Base-by-base conservation (phyloP, 92 coral and sea anemone genomes). In the Phenganax stokvisi region DNA sequence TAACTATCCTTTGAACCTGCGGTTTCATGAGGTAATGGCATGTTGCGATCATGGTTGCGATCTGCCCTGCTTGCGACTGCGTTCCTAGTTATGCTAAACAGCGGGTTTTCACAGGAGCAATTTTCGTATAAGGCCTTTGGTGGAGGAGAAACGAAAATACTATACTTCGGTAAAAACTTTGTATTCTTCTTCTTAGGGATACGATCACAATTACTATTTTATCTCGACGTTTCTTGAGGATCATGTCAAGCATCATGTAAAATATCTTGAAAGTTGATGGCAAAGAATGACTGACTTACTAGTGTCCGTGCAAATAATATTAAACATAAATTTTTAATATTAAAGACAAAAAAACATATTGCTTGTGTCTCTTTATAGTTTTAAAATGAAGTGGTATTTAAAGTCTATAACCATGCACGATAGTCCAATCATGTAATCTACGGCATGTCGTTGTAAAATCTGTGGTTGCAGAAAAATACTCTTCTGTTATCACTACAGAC, bases 201-300 rank as follows among this genome's bases (percentile, higher is more conserved):
- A 94, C 56, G 97, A 94, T 68, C 98, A 94, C 76, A 84, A 89
- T 58, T 91, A 91, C 81, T 90, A 87, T 79, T 94, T 91, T 75
- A 89, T 94, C 60, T 72, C 97, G 16, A 73, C 98, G 51, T 94
- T 94, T 68, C 85, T 94, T 74, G 98, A 88, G 57, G 98, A 94
- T 73, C 98, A 94, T 65, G 78, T 92, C 76, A 90, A 77, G 55
- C 97, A 92, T 68, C 98, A 92, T 77, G 90, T 90, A 55, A 84
- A 88, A 44, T 89, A 89, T 80, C 91, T 93, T 47, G 84, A 87
- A 76, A 91, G 91, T 69, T 93, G 85, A 87, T 75, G 3, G 57
- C 72, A 15, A 12, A 17, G 29, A 57, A 8, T 52, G 29, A 28
- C 56, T 6, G 67, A 13, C n/a, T 15, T 15, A 28, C 67, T 37